Percentiles rank a stretch among this genome's conserved stretches.
These are phyloP conservation scores for Rapana venosa DNA, from an alignment of 2,888 invertebrate genomes.

Conservation along the genomic window DNA sequence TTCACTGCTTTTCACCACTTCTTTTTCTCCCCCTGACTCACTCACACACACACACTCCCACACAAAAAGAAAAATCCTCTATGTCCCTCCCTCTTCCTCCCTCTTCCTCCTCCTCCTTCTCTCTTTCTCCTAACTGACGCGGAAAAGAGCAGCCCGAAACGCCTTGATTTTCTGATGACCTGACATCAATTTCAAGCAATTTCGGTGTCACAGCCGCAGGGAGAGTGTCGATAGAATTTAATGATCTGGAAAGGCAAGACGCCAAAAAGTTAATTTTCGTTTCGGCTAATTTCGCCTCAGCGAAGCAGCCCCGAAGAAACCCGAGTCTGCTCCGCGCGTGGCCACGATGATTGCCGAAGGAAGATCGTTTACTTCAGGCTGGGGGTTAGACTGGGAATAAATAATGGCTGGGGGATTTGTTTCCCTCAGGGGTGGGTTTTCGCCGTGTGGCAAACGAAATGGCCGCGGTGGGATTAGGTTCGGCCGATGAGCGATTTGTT, in stretches of 20 bases:
- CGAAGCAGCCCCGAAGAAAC: conserved; percentile 28
- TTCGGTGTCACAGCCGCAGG: conserved; percentile 39
- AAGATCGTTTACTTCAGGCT: neutral
- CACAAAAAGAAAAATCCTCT: neutral
- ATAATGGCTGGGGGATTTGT: neutral
- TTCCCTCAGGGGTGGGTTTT: neutral
- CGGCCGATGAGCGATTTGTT: too few species aligned
- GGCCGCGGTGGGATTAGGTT: neutral
- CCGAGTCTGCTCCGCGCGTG: conserved; percentile 25
- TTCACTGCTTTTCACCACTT: neutral
- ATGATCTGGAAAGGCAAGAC: conserved; percentile 43
- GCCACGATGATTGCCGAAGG: conserved; percentile 33
- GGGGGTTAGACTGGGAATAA: neutral
- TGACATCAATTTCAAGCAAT: conserved; percentile 42
- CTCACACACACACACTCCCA: neutral
- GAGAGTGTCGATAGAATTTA: conserved; percentile 39
- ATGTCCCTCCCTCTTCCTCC: neutral
- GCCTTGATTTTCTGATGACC: conserved; percentile 31
- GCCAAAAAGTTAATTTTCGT: conserved; percentile 44
- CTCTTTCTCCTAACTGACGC: conserved; percentile 16
- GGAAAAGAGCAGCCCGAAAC: conserved; percentile 9
- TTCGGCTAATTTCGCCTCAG: conserved; percentile 37
- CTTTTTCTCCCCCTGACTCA: neutral
- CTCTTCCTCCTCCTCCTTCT: neutral
- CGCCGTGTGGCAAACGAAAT: neutral